Evolutionary conservation across 2,797 vertebrate species (phyloP).

Genomic region (Lepus oiostolus): DNA sequence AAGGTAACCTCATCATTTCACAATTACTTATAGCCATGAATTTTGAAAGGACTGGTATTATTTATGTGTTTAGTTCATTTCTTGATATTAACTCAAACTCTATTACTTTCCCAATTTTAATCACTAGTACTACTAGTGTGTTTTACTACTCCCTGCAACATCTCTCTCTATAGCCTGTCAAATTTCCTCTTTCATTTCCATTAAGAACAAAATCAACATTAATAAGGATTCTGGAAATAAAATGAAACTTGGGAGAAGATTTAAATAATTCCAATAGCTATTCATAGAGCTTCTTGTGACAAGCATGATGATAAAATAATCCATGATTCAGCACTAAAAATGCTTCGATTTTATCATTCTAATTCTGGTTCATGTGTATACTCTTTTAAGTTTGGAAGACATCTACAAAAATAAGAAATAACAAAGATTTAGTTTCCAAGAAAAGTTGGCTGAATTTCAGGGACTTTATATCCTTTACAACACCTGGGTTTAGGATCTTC

Average conservation of each 20-base stretch:
- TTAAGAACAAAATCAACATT: constrained; percentile 78
- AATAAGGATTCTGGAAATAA: constrained; percentile 75
- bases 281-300: constrained; percentile 59
- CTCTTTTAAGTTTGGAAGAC: constrained; percentile 69
- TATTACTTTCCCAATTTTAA: constrained; percentile 71
- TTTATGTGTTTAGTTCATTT: constrained; percentile 59
- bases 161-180: constrained; percentile 65
- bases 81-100: constrained; percentile 53
- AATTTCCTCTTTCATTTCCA: constrained; percentile 68
- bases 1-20: constrained; percentile 58
- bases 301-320: constrained; percentile 30
- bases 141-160: constrained; percentile 59
- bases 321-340: constrained; percentile 64
- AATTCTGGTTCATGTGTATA: constrained; percentile 64
- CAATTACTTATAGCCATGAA: constrained; percentile 67
- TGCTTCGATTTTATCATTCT: constrained; percentile 71
- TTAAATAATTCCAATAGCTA: constrained; percentile 78
- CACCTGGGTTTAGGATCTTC: constrained; percentile 79
- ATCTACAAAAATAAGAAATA: constrained; percentile 78
- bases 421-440: constrained; percentile 79
- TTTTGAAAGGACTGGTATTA: constrained; percentile 52
- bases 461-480: constrained; percentile 77
- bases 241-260: constrained; percentile 75
- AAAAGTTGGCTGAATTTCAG: constrained; percentile 82
- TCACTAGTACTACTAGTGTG: constrained; percentile 52